Conservation (phyloP, 2,888 invertebrate species). For the Chaetogeoica ovagalla region DNA sequence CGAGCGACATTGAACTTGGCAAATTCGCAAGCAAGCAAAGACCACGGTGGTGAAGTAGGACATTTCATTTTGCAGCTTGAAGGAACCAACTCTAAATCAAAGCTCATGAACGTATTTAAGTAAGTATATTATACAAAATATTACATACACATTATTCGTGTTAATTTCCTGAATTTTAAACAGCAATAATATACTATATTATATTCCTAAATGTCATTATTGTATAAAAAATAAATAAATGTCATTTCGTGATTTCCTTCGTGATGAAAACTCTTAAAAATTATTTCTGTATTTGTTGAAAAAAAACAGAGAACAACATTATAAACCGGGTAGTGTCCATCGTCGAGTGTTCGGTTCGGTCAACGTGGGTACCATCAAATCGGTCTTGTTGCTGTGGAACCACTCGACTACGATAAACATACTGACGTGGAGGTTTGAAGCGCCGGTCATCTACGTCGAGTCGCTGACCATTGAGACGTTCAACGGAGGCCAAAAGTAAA, state of each 20-base stretch:
- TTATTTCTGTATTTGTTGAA: conserved; percentile 2
- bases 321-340: conserved; percentile 74
- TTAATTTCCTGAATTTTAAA: too few relatives aligned
- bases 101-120: conserved; percentile 60
- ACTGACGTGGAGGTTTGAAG: conserved; percentile 78
- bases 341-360: conserved; percentile 70
- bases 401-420: conserved; percentile 81
- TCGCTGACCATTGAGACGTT: conserved; percentile 73
- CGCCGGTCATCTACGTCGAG: conserved; percentile 74
- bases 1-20: conserved; percentile 75
- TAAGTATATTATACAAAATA: conserved; percentile 22
- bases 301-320: conserved; percentile 61
- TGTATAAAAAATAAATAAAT: too few relatives aligned
- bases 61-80: conserved; percentile 70
- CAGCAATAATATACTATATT: too few relatives aligned
- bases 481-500: conserved; percentile 70
- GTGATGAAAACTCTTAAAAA: background rate
- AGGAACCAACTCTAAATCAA: conserved; percentile 66
- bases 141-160: background rate
- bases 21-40: conserved; percentile 70
- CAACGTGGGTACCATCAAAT: conserved; percentile 69
- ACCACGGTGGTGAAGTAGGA: conserved; percentile 80
- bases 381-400: conserved; percentile 76
- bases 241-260: too few relatives aligned
- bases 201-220: too few relatives aligned